Evolutionary conservation across 2,797 vertebrate genomes (phyloP).

Genomic region (Sebastes matsubarae): DNA sequence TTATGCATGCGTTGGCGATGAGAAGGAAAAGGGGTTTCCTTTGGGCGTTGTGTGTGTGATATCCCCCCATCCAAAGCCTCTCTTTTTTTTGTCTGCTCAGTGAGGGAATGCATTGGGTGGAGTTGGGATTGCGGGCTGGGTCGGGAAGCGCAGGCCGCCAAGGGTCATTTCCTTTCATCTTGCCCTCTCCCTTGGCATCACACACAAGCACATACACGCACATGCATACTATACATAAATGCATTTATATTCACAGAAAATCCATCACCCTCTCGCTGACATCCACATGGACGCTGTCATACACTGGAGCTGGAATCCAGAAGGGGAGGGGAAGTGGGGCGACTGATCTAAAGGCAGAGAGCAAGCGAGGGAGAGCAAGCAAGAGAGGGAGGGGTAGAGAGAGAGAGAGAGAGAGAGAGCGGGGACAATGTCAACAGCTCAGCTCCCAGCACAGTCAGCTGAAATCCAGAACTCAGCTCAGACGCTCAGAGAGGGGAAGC

Average conservation of each 20-base stretch:
- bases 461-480: slow-evolving; percentile 69
- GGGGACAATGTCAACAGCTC: slow-evolving; percentile 79
- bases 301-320: slow-evolving; percentile 49
- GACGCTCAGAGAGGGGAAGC: slow-evolving; percentile 51
- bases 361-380: slow-evolving; percentile 11
- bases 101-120: slow-evolving; percentile 59
- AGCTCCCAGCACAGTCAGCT: slow-evolving; percentile 79
- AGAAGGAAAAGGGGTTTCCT: slow-evolving; percentile 65
- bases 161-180: slow-evolving; percentile 73
- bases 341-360: slow-evolving; percentile 42
- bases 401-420: slow-evolving; percentile 38
- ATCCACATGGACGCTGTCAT: slow-evolving; percentile 64
- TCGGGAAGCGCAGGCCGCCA: slow-evolving; percentile 28
- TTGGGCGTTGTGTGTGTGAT: slow-evolving; percentile 51
- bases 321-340: slow-evolving; percentile 28
- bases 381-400: slow-evolving; percentile 1
- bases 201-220: background rate
- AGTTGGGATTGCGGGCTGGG: slow-evolving; percentile 34
- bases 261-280: slow-evolving; percentile 33
- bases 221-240: background rate
- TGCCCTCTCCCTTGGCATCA: slow-evolving; percentile 19
- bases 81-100: slow-evolving; percentile 2
- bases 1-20: slow-evolving; percentile 9
- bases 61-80: slow-evolving; percentile 2
- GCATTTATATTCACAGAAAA: slow-evolving; percentile 25